Conservation (phyloP, 2,797 vertebrate species). For the Oceanodroma leucorhoa region DNA sequence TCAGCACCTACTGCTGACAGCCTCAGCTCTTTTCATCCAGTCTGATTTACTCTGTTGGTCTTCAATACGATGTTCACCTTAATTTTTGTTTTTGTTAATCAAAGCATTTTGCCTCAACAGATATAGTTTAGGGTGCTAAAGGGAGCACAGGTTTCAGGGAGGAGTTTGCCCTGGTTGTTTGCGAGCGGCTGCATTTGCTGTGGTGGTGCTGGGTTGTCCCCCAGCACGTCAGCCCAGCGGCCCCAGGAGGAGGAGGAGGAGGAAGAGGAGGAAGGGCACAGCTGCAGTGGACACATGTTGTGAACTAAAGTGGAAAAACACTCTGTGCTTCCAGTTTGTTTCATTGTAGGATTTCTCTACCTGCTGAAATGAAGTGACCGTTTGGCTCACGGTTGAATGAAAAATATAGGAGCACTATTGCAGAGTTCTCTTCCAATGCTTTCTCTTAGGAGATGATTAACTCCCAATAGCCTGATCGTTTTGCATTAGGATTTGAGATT, state of each 20-base stretch:
- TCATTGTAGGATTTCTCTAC: background rate
- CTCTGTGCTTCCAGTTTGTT: background rate
- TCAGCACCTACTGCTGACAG: background rate
- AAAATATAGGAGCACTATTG: background rate
- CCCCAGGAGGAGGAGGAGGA: background rate
- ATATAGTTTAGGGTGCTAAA: background rate
- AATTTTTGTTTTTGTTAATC: background rate
- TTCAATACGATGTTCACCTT: background rate
- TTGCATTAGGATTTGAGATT: background rate
- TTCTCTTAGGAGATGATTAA: background rate
- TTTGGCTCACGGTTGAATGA: background rate
- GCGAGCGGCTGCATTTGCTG: rapidly evolving
- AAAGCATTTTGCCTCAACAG: background rate
- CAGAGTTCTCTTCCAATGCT: background rate
- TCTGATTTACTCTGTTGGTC: background rate
- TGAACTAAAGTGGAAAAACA: background rate
- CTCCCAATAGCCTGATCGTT: background rate
- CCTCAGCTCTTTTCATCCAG: background rate
- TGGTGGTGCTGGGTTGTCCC: background rate
- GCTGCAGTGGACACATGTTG: background rate
- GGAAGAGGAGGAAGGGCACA: background rate
- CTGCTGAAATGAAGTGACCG: background rate
- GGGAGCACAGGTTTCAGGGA: background rate
- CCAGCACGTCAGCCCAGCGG: rapidly evolving
- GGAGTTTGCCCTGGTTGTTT: background rate